Conservation (phyloP, 2,113 vertebrate species). For the Condylura cristata region DNA sequence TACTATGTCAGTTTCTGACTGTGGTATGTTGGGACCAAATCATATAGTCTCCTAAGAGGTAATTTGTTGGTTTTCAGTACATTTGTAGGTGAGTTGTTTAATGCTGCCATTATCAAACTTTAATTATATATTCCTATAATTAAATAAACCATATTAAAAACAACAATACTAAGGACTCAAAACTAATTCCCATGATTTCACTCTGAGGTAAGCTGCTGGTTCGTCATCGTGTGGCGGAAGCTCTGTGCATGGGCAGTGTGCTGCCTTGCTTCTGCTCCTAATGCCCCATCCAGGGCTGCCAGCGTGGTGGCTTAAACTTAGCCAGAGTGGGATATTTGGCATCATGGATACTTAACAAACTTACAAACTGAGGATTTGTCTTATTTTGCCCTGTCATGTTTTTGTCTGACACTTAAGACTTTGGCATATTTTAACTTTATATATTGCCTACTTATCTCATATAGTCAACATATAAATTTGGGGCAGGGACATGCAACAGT, state of each 20-base stretch:
- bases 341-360: neutral
- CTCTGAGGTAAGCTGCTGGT: neutral
- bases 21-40: rapidly evolving
- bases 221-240: neutral
- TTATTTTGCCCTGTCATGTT: neutral
- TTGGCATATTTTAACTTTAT: neutral
- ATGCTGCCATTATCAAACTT: neutral
- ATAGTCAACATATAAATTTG: neutral
- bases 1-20: neutral
- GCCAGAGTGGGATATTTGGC: neutral
- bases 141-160: neutral
- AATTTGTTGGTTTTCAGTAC: neutral
- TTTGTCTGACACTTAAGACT: neutral
- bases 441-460: neutral
- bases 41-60: neutral
- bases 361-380: neutral
- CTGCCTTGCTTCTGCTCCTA: neutral
- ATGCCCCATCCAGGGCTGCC: neutral
- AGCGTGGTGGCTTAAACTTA: neutral
- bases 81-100: neutral
- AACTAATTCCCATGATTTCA: neutral
- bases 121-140: neutral
- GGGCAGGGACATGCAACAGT: too few species aligned
- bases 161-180: neutral
- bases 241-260: too few species aligned